These are phyloP conservation scores for Lucilia cuprina DNA, from an alignment of 1,140 invertebrate species.

Conservation along the genomic window DNA sequence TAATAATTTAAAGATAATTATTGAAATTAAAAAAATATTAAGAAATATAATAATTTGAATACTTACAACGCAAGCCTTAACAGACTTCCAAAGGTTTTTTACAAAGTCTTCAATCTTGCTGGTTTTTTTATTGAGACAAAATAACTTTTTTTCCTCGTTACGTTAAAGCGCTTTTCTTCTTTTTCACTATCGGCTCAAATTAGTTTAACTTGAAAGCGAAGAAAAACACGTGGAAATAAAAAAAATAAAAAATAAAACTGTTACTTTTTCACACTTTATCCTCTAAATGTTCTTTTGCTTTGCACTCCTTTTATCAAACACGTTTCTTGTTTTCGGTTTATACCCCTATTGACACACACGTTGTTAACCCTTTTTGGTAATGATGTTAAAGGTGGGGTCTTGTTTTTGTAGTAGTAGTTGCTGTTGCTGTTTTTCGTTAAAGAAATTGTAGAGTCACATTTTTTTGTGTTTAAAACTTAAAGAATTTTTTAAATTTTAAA, in stretches of 20 bases:
- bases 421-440: not conserved
- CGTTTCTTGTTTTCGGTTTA: no score
- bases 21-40: no score
- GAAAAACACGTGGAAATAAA: not conserved
- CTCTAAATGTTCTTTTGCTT: not conserved
- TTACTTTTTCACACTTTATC: not conserved
- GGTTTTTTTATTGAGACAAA: constrained; percentile 54
- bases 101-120: constrained; percentile 63
- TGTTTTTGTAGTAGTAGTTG: not conserved
- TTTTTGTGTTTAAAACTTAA: not conserved
- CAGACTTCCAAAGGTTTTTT: constrained; percentile 62
- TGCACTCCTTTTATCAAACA: not conserved
- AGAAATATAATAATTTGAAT: constrained; percentile 36
- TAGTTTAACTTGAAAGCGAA: not conserved
- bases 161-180: not conserved
- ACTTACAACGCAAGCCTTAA: constrained; percentile 64
- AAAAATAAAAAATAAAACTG: not conserved
- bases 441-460: not conserved
- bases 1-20: not conserved
- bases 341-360: not conserved
- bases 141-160: not conserved
- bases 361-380: not conserved
- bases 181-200: not conserved
- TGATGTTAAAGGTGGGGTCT: no score
- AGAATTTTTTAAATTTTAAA: not conserved